phyloP scores from a whole-genome alignment of 2,797 vertebrate species.

The Sternotherus odoratus region DNA sequence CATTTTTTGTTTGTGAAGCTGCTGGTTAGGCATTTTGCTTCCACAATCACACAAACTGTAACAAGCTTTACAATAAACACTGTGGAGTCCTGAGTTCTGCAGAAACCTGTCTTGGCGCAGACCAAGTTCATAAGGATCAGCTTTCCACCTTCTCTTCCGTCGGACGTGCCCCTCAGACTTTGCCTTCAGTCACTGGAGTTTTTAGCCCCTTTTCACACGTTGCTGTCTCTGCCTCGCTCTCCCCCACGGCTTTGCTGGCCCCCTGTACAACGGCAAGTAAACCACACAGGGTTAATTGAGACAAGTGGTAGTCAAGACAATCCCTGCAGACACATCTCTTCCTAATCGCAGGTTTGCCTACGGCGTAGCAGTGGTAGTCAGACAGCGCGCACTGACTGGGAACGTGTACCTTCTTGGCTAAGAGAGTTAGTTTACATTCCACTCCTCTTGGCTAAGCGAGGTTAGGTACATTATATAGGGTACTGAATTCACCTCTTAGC shows the following conservation, averaged over 20 bases:
- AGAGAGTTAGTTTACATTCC: background rate
- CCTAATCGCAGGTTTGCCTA: background rate
- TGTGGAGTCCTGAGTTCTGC: slow-evolving; percentile 77
- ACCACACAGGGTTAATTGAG: background rate
- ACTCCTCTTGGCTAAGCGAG: background rate
- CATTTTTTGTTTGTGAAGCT: slow-evolving; percentile 55
- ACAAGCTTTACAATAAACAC: slow-evolving; percentile 81
- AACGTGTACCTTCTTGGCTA: background rate
- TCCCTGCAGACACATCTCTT: background rate
- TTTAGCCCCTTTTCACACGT: slow-evolving; percentile 23
- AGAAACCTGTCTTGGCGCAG: slow-evolving; percentile 64
- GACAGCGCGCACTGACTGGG: fast-evolving
- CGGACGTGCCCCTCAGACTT: slow-evolving; percentile 74
- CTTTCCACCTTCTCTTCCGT: slow-evolving; percentile 66
- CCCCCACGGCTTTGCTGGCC: slow-evolving; percentile 70
- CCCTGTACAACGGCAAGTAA: slow-evolving; percentile 71
- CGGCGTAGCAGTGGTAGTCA: fast-evolving
- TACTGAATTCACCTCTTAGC: background rate
- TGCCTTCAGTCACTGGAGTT: slow-evolving; percentile 21
- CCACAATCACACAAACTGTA: slow-evolving; percentile 81
- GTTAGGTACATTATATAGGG: background rate
- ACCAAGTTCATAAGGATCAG: slow-evolving; percentile 58
- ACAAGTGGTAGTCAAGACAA: background rate
- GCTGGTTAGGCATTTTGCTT: slow-evolving; percentile 71
- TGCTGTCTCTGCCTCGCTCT: slow-evolving; percentile 39